Evolutionary conservation across 2,113 vertebrate species (phyloP).

Genomic region (Zingel zingel): DNA sequence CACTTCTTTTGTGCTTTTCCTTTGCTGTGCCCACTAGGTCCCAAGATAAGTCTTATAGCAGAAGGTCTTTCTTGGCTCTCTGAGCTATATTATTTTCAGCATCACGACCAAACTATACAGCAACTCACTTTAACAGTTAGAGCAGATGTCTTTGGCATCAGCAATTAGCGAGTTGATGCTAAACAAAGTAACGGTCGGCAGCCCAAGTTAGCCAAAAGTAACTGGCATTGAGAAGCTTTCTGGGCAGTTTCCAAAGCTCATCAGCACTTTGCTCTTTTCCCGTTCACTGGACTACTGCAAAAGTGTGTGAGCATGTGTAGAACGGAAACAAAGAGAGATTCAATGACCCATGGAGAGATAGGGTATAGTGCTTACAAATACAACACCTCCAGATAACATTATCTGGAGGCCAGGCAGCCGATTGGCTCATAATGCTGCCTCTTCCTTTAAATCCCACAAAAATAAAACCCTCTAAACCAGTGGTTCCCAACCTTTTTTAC

Average conservation of each 20-base stretch:
- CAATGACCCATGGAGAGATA: neutral
- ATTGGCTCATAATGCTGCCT: constrained; percentile 10
- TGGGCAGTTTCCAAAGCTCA: constrained; percentile 12
- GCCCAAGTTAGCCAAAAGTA: constrained; percentile 4
- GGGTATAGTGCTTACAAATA: neutral
- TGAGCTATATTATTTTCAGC: constrained; percentile 33
- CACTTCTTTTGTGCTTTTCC: neutral
- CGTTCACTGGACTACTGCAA: neutral
- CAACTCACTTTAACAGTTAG: constrained; percentile 31
- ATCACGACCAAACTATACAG: neutral
- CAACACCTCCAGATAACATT: constrained; percentile 1
- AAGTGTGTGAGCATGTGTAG: neutral
- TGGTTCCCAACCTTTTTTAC: too few relatives aligned
- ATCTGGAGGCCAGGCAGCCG: neutral
- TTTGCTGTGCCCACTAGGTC: constrained; percentile 19
- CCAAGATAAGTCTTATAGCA: constrained; percentile 35
- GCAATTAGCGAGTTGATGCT: constrained; percentile 13
- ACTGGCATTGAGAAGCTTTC: neutral
- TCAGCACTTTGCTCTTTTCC: neutral
- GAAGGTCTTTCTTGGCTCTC: constrained; percentile 40
- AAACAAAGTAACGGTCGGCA: constrained; percentile 9
- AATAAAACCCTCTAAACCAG: constrained; percentile 45
- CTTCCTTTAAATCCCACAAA: constrained; percentile 50
- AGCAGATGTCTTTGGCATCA: constrained; percentile 23
- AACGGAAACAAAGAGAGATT: neutral